Base-by-base conservation (phyloP, 2,797 vertebrate species). In the Hephaestus fuliginosus region DNA sequence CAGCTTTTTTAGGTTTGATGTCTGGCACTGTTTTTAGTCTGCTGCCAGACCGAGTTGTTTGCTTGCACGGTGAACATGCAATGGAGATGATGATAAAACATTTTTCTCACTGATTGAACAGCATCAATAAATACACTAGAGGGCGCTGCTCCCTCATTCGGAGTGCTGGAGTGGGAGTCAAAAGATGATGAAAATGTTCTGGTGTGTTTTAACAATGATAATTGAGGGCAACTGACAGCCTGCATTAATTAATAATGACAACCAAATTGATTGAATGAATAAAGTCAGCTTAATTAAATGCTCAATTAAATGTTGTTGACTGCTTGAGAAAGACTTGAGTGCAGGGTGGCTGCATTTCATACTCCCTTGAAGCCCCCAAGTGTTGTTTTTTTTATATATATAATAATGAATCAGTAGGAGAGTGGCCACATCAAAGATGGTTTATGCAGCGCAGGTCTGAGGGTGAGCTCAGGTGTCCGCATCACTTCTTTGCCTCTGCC, bases 201-300 rank as follows among this genome's bases (percentile, higher is more conserved):
- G 5, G 51, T 66, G 51, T 67, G 53, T 55, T 81, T 7, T 74
- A 74, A 72, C 55, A 86, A 63, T 78, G 58, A 85, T 65, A 86
- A 72, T 25, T 1, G 15, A 43, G 63, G 88, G 56, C 58, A 87
- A 78, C 65, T 76, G 66, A 79, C 61, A 72, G 46, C 1, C 9
- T 7, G 64, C 62, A 88, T 91, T 68, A 76, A 91, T 88, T 74
- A 82, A 86, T 90, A 81, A 90, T 83, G 73, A 66, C 28, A 76
- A 73, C 72, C 46, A 73, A 74, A 87, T 65, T 84, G 36, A 90
- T 53, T 78, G 58, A 81, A 70, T 67, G 39, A 77, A 63, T 82
- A 25, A 74, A 74, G 44, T 44, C 49, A 72, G 30, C 60, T 78
- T 60, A 76, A 90, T 82, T 68, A 85, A 90, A 70, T 61, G 76